Evolutionary conservation across 2,888 invertebrate species (phyloP), one percentile per base, ranked within the genome.

Genomic region (Dromius quadrimaculatus): DNA sequence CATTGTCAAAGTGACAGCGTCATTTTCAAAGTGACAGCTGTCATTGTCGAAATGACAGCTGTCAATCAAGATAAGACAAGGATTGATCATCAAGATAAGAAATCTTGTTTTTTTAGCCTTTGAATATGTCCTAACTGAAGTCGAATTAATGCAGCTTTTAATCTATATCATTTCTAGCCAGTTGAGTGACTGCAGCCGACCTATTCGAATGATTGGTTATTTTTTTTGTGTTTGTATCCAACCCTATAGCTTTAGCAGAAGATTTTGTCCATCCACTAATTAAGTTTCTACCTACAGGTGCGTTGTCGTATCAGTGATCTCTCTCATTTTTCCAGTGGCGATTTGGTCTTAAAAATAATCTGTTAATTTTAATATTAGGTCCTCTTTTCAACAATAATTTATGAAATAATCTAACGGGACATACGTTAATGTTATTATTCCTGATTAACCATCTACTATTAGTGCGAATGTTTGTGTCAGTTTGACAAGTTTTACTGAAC

Each of bases 381-480:
- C 13, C 38, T 38, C 38, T n/a, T 38, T 38, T 38, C 13, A 13
- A 38, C 11, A 38, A 38, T 11, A 38, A 6, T 38, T 38, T 38
- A 1, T 1, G 38, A 11, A n/a, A 38, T 38, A 38, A 38, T 11
- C 13, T n/a, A 5, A 38, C 38, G 9, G 38, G 38, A 1, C 38
- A 38, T 38, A 13, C 38, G 11, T 38, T 38, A 13, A n/a, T 38
- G 13, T 38, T 13, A 11, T 11, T 38, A 13, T 38, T 38, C 13
- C 11, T n/a, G 9, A 64, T 23, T n/a, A 63, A 38, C 32, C 32
- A 63, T 41, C 63, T 59, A 47, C 61, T 69, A 17, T 34, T 38
- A 63, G 69, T 38, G 32, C 36, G 38, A 11, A 15, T 69, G 64
- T 47, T 69, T 62, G 69, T 64, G 13, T 61, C 69, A 4, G 13